These are phyloP conservation scores for Drosophila obscura DNA, from an alignment of 1,140 invertebrate species.

Conservation along the genomic window DNA sequence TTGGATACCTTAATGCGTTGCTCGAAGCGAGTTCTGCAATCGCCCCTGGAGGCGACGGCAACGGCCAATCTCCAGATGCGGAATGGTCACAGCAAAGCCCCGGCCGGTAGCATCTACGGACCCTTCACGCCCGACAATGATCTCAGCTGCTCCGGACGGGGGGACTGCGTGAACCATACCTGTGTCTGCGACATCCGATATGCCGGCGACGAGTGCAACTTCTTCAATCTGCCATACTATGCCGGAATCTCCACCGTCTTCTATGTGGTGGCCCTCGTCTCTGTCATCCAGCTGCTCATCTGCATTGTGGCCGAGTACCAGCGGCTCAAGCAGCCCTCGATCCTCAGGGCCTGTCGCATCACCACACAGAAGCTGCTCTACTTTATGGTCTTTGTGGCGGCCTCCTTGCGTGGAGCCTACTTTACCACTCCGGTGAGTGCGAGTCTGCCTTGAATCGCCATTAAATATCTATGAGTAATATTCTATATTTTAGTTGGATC, in stretches of 20 bases:
- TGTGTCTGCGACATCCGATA: constrained; percentile 94
- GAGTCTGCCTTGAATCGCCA: background rate
- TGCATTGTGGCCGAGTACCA: constrained; percentile 93
- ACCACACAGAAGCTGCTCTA: constrained; percentile 97
- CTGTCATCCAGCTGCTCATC: constrained; percentile 93
- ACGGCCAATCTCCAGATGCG: constrained; percentile 47
- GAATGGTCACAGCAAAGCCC: constrained; percentile 64
- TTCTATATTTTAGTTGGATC: constrained; percentile 87
- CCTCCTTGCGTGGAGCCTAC: constrained; percentile 93
- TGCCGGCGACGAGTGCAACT: constrained; percentile 86
- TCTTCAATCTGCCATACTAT: constrained; percentile 87
- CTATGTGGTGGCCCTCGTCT: constrained; percentile 92
- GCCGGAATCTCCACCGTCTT: constrained; percentile 91
- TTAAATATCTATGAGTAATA: background rate
- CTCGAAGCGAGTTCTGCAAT: constrained; percentile 80
- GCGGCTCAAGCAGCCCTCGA: constrained; percentile 91
- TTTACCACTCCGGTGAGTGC: constrained; percentile 93
- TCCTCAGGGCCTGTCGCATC: constrained; percentile 91
- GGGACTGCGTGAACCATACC: constrained; percentile 95
- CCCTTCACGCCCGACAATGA: constrained; percentile 68
- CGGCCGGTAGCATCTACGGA: constrained; percentile 50
- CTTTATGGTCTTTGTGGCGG: constrained; percentile 94
- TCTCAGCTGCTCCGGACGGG: constrained; percentile 87
- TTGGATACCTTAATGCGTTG: constrained; percentile 83
- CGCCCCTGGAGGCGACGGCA: constrained; percentile 53